These are phyloP conservation scores for Ips nitidus DNA, from an alignment of 1,140 invertebrate species.

Conservation along the genomic window DNA sequence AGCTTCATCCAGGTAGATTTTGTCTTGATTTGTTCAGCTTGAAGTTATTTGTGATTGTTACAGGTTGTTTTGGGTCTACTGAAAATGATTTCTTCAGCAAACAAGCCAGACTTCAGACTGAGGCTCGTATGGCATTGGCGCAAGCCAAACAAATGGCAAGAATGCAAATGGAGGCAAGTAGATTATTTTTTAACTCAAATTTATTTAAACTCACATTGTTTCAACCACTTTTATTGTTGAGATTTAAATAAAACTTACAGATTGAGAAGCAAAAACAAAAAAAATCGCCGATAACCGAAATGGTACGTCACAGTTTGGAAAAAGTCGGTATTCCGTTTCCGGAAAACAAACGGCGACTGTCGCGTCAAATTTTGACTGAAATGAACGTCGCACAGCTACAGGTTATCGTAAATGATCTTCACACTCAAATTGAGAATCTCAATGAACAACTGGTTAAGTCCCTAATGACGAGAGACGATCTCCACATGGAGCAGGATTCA, in stretches of 20 bases:
- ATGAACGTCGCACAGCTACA: slow-evolving; percentile 95
- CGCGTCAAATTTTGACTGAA: slow-evolving; percentile 80
- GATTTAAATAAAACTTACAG: slow-evolving; percentile 35
- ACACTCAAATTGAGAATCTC: slow-evolving; percentile 87
- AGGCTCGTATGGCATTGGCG: slow-evolving; percentile 84
- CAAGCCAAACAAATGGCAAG: slow-evolving; percentile 91
- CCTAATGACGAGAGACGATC: slow-evolving; percentile 85
- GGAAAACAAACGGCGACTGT: slow-evolving; percentile 76
- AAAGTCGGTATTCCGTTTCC: slow-evolving; percentile 84
- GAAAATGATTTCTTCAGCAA: slow-evolving; percentile 77
- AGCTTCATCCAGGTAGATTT: slow-evolving; percentile 11
- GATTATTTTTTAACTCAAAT: too few species aligned
- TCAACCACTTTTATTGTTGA: neutral
- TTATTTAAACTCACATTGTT: neutral
- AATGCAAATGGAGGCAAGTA: slow-evolving; percentile 85
- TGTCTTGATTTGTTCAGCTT: neutral
- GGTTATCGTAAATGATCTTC: slow-evolving; percentile 92
- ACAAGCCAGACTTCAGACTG: slow-evolving; percentile 83
- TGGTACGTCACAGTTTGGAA: slow-evolving; percentile 73
- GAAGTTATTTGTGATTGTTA: too few species aligned
- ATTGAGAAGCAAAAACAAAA: slow-evolving; percentile 76
- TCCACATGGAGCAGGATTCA: slow-evolving; percentile 96
- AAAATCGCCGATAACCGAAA: slow-evolving; percentile 82
- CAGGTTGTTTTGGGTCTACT: too few species aligned
- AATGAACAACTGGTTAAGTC: slow-evolving; percentile 88